Base-by-base conservation (phyloP, 2,888 invertebrate species). In the Teleogryllus oceanicus region DNA sequence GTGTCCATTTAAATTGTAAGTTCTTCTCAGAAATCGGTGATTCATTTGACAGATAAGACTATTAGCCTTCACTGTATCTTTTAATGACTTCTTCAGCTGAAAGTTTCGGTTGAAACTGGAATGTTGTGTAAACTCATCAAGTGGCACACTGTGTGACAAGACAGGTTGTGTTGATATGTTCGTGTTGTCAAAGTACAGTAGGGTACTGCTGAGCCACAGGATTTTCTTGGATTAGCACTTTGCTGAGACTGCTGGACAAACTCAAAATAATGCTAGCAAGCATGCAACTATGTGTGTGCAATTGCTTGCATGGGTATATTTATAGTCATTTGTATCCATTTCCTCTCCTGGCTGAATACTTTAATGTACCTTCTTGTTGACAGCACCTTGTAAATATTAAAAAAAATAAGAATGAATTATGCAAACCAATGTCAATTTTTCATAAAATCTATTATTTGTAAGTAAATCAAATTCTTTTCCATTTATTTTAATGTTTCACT, bases 271-370 rank as follows among this genome's bases (percentile, higher is more conserved):
- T 62, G n/a, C 62, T 62, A 62, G 62, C 62, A 62, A 62, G 37
- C 62, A 62, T 62, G 62, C 78, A 78, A 10, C 50, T 49, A 49
- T 50, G 50, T 50, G n/a, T 77, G 78, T 78, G 21, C 50, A 50
- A 49, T 20, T 37, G 77, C 21, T 21, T 78, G 78, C 51, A 78
- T 50, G 20, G 78, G 20, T 50, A 78, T 20, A 50, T 50, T 78
- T 24, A 50, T n/a, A 78, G 78, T 78, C 51, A 62, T 62, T 62
- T 62, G 62, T 62, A 62, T 62, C 37, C 37, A n/a, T 62, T 62
- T 62, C 62, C n/a, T 62, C 62, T 62, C n/a, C 62, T 62, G 37
- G n/a, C 62, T 62, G 62, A 62, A 18, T 62, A 18, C 62, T 62
- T 62, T 62, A 62, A 62, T 62, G 62, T 62, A 62, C 62, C n/a